phyloP scores from a whole-genome alignment of 1,140 invertebrate genomes.

The Centruroides sculpturatus region DNA sequence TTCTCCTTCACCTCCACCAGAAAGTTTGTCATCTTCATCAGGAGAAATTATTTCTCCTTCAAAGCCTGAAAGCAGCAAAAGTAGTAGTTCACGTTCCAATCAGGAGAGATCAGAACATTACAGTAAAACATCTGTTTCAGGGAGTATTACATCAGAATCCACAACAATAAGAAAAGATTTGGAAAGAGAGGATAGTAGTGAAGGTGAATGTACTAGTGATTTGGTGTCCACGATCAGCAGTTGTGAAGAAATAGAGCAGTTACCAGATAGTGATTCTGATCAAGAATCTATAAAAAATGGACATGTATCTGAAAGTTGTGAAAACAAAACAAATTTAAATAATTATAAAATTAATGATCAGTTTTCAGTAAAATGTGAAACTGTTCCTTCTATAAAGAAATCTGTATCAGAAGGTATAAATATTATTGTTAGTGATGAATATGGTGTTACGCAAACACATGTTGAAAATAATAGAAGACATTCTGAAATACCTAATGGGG shows the following conservation, averaged over 20 bases:
- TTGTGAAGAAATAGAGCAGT: conserved; percentile 1
- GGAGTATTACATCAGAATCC: conserved; percentile 12
- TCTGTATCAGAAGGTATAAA: no score
- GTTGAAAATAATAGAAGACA: no score
- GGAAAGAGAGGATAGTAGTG: conserved; percentile 5
- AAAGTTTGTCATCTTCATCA: background rate
- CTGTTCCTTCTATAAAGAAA: no score
- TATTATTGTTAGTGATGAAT: no score
- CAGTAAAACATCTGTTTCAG: conserved; percentile 12
- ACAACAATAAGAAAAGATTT: conserved; percentile 3
- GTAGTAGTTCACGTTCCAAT: background rate
- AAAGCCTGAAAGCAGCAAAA: background rate
- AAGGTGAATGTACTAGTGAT: conserved; percentile 13
- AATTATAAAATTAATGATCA: no score
- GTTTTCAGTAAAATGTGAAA: no score
- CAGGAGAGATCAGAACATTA: background rate
- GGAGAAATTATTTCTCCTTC: conserved; percentile 3
- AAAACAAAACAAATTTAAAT: no score
- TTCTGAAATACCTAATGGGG: no score
- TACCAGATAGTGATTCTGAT: background rate
- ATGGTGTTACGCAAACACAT: no score
- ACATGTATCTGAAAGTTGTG: no score
- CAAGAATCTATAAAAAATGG: no score
- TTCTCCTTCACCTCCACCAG: background rate
- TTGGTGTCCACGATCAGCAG: conserved; percentile 14